Conservation (phyloP, 1,140 invertebrate species). For the Drosophila pectinifera region DNA sequence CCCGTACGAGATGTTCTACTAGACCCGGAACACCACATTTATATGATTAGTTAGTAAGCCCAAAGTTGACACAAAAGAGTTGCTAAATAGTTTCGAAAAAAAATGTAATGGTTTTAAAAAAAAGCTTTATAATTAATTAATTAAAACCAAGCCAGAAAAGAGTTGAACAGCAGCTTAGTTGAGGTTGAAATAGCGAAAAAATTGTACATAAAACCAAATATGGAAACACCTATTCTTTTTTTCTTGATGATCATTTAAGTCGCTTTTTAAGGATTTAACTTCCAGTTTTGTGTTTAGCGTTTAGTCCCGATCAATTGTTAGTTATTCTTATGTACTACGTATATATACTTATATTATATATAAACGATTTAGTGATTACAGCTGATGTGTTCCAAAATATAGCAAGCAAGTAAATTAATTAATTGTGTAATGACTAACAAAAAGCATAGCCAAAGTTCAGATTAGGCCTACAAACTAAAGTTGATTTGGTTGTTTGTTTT, state of each 20-base stretch:
- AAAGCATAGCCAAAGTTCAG: slow-evolving; percentile 67
- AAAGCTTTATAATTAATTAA: slow-evolving; percentile 68
- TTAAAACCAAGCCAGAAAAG: slow-evolving; percentile 7
- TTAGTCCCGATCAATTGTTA: slow-evolving; percentile 34
- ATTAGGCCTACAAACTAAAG: slow-evolving; percentile 42
- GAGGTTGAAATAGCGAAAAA: slow-evolving; percentile 19
- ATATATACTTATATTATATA: slow-evolving; percentile 16
- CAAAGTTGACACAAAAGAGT: slow-evolving; percentile 35
- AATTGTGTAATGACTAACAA: slow-evolving; percentile 64
- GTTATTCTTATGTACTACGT: slow-evolving; percentile 38
- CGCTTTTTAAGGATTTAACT: slow-evolving; percentile 37
- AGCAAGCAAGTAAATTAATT: slow-evolving; percentile 42
- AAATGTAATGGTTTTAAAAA: slow-evolving; percentile 53
- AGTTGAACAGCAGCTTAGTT: slow-evolving; percentile 15
- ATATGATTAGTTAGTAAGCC: slow-evolving; percentile 49
- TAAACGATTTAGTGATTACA: slow-evolving; percentile 50
- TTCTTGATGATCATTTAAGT: slow-evolving; percentile 33
- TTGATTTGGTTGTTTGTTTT: slow-evolving; percentile 50
- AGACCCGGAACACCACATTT: slow-evolving; percentile 38
- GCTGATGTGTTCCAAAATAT: slow-evolving; percentile 72
- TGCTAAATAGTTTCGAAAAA: slow-evolving; percentile 32
- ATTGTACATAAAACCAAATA: slow-evolving; percentile 55
- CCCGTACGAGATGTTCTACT: slow-evolving; percentile 74
- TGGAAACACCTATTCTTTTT: slow-evolving; percentile 15
- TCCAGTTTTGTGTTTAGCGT: slow-evolving; percentile 50